phyloP scores from a whole-genome alignment of 2,113 vertebrate genomes.

The Elaphurus davidianus region DNA sequence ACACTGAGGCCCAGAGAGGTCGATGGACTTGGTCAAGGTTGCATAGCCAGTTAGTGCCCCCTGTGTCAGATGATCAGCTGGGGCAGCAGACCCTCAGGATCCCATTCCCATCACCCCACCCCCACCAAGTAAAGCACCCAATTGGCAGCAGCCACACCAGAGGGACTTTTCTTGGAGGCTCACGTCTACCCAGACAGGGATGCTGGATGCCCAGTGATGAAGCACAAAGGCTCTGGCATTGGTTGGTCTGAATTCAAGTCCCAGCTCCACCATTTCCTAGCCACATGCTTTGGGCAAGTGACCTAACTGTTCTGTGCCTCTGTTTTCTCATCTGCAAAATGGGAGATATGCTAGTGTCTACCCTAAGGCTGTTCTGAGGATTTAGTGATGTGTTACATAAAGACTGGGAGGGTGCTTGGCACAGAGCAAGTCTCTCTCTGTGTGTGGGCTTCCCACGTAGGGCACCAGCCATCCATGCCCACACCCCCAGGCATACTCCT shows the following conservation, averaged over 20 bases:
- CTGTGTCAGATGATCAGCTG: background rate
- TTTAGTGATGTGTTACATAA: background rate
- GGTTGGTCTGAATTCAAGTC: background rate
- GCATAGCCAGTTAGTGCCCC: background rate
- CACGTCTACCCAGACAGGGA: background rate
- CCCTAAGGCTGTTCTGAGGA: background rate
- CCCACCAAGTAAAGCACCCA: background rate
- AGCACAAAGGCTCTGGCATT: background rate
- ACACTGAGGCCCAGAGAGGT: background rate
- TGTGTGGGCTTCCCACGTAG: background rate
- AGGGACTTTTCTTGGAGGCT: background rate
- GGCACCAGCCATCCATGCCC: background rate
- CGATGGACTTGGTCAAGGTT: background rate
- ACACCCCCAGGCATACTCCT: background rate
- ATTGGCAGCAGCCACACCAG: background rate
- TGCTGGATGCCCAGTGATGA: background rate
- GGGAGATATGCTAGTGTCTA: background rate
- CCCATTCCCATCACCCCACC: background rate
- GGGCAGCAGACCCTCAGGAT: background rate
- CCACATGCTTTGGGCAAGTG: background rate
- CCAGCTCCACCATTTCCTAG: background rate
- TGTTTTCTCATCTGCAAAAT: background rate
- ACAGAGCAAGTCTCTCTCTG: background rate
- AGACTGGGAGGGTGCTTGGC: background rate
- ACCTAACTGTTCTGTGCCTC: background rate